Evolutionary conservation across 2,113 vertebrate species (phyloP).

Genomic region (Pachypanchax playfairii): DNA sequence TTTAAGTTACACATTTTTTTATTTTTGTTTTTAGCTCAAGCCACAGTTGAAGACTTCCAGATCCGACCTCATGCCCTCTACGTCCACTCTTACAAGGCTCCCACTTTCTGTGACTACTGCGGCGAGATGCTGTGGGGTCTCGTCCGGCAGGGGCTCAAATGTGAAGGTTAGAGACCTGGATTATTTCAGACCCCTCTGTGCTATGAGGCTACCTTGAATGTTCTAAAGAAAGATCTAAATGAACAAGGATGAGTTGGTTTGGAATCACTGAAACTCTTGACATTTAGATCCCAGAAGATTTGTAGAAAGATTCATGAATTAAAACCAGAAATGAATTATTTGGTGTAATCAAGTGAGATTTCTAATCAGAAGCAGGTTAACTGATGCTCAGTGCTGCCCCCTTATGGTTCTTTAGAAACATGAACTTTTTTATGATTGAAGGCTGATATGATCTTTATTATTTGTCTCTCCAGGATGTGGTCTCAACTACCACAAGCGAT

Average conservation of each 20-base stretch:
- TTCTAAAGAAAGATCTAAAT: constrained; percentile 17
- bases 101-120: constrained; percentile 99
- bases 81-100: constrained; percentile 98
- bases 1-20: constrained; percentile 47
- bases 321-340: constrained; percentile 4
- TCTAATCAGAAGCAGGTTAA: too few species aligned
- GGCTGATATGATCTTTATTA: constrained; percentile 20
- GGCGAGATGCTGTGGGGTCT: constrained; percentile 99
- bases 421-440: neutral
- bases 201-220: neutral
- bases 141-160: constrained; percentile 97
- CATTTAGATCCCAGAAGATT: constrained; percentile 39
- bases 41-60: constrained; percentile 98
- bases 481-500: constrained; percentile 97
- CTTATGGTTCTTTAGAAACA: neutral
- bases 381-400: too few species aligned
- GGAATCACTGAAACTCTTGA: constrained; percentile 27
- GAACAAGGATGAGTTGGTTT: constrained; percentile 14
- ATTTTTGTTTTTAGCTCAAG: constrained; percentile 86
- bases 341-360: constrained; percentile 18
- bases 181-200: constrained; percentile 4
- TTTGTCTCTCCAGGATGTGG: constrained; percentile 86
- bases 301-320: constrained; percentile 18
- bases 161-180: constrained; percentile 86
- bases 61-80: constrained; percentile 97